Conservation (phyloP, 2,888 invertebrate genomes). For the Blomia tropicalis region DNA sequence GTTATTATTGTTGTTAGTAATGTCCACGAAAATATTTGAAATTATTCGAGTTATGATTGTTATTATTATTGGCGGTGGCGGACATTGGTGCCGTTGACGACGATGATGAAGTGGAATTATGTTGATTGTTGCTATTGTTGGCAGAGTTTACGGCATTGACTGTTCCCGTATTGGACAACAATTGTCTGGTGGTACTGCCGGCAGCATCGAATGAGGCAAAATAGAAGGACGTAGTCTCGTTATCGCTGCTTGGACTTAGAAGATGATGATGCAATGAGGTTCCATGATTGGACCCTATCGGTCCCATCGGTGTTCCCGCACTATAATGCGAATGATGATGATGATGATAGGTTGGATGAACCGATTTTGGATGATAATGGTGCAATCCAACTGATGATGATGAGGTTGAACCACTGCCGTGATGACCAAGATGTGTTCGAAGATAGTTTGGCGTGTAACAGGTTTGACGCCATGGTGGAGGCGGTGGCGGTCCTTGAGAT, state of each 20-base stretch:
- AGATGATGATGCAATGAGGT: conserved; percentile 2
- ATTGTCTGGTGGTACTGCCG: background rate
- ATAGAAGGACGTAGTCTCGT: conserved; percentile 2
- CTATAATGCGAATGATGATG: background rate
- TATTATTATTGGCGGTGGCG: too few relatives aligned
- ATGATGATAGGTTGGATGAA: background rate
- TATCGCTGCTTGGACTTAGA: conserved; percentile 11
- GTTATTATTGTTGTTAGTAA: too few relatives aligned
- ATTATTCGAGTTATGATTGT: too few relatives aligned
- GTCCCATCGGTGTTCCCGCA: background rate
- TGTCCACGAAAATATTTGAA: too few relatives aligned
- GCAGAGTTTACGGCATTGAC: background rate
- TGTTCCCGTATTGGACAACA: background rate
- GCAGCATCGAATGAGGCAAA: conserved; percentile 11
- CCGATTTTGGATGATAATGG: background rate
- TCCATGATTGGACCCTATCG: background rate
- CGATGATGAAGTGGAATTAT: too few relatives aligned
- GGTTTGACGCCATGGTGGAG: background rate
- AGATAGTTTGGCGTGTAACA: conserved; percentile 10
- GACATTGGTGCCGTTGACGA: too few relatives aligned
- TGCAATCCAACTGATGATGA: background rate
- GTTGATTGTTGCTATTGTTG: background rate
- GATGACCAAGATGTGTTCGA: background rate
- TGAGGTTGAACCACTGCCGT: too few relatives aligned
- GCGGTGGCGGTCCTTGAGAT: background rate